These are phyloP conservation scores for Brassicogethes aeneus DNA, from an alignment of 2,888 invertebrate species.

Conservation along the genomic window DNA sequence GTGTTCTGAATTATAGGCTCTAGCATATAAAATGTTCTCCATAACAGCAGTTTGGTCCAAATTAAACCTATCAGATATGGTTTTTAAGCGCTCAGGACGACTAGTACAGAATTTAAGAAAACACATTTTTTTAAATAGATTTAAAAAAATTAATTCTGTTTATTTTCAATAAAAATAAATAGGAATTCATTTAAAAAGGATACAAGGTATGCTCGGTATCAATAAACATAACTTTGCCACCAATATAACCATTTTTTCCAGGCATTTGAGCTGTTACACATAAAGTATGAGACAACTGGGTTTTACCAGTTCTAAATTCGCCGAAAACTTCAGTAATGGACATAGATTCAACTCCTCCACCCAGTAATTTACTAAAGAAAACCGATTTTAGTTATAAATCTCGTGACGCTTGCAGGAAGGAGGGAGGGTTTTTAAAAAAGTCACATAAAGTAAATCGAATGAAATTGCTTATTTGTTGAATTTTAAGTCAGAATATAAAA, in stretches of 20 bases:
- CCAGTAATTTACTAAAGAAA: conserved; percentile 56
- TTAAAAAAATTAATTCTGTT: too few species aligned
- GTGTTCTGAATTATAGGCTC: conserved; percentile 76
- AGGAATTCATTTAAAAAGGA: too few species aligned
- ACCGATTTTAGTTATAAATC: conserved; percentile 4
- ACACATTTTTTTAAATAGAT: too few species aligned
- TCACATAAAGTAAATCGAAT: too few species aligned
- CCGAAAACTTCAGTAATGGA: conserved; percentile 78
- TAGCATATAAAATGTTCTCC: conserved; percentile 72
- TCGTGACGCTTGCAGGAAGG: too few species aligned
- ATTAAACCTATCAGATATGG: conserved; percentile 67
- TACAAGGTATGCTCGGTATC: conserved; percentile 83
- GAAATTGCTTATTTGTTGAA: too few species aligned
- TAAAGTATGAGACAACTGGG: conserved; percentile 70
- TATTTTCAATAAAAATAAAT: too few species aligned
- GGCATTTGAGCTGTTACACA: conserved; percentile 74
- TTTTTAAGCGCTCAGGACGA: conserved; percentile 64
- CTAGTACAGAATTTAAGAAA: too few species aligned
- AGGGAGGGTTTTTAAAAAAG: too few species aligned
- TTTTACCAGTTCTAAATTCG: conserved; percentile 75
- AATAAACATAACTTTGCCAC: conserved; percentile 74
- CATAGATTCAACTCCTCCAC: conserved; percentile 77
- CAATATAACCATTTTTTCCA: conserved; percentile 54
- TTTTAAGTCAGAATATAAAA: too few species aligned
- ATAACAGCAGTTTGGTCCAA: conserved; percentile 64